Evolutionary conservation across 2,888 invertebrate genomes (phyloP).

Genomic region (Entomobrya multifasciata): DNA sequence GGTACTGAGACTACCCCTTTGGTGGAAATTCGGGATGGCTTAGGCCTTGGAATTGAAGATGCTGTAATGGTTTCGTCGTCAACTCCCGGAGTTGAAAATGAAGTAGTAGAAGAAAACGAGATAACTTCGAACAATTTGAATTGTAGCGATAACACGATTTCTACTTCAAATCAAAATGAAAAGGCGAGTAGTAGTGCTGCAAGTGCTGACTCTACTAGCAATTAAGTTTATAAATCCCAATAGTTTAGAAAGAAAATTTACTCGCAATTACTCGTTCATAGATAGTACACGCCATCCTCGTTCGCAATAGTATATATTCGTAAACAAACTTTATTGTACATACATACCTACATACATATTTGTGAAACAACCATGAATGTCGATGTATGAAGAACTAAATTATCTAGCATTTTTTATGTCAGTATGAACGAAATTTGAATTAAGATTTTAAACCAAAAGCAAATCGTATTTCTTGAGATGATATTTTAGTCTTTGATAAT

Average conservation of each 20-base stretch:
- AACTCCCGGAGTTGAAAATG: slow-evolving; percentile 39
- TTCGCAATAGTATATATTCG: slow-evolving; percentile 50
- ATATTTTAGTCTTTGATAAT: too few species aligned
- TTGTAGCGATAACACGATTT: not conserved
- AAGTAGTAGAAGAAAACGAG: not conserved
- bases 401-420: too few species aligned
- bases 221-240: not conserved
- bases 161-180: slow-evolving; percentile 36
- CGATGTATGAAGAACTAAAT: too few species aligned
- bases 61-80: slow-evolving; percentile 46
- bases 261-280: not conserved
- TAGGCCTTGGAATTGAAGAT: slow-evolving; percentile 48
- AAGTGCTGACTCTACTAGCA: slow-evolving; percentile 64
- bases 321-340: too few species aligned
- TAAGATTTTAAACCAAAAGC: too few species aligned
- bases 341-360: too few species aligned
- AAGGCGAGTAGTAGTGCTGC: slow-evolving; percentile 52
- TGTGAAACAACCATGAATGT: too few species aligned
- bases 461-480: too few species aligned
- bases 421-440: too few species aligned
- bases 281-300: not conserved
- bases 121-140: not conserved
- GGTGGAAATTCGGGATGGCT: slow-evolving; percentile 37
- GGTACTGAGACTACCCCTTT: slow-evolving; percentile 42
- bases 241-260: too few species aligned